Conservation (phyloP, 35 echinoderm and acorn worm genomes). For the Heliocidaris tuberculata region DNA sequence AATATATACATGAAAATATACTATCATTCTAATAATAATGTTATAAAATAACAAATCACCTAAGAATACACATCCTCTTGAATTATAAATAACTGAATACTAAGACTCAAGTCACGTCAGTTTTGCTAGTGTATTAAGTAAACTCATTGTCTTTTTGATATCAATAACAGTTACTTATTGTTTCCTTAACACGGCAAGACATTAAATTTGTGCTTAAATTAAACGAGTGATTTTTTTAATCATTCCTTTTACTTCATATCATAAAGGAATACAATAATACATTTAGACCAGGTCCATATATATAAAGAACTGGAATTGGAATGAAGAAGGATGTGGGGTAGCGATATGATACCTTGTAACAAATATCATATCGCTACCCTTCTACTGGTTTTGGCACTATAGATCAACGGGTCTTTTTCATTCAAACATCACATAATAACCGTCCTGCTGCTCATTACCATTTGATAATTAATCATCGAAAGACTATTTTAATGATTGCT, state of each 20-base stretch:
- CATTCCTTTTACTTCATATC: no score
- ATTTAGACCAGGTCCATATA: no score
- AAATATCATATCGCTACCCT: background rate
- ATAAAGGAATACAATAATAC: no score
- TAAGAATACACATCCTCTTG: background rate
- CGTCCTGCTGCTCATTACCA: background rate
- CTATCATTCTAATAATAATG: background rate
- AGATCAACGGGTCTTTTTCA: background rate
- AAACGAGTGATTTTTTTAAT: no score
- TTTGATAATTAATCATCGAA: background rate
- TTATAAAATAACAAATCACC: background rate
- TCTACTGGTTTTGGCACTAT: background rate
- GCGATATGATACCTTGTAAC: no score
- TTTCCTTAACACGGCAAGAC: background rate
- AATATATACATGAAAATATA: background rate
- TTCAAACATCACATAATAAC: background rate
- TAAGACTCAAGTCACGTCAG: background rate
- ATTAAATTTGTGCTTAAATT: background rate
- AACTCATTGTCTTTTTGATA: background rate
- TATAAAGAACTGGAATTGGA: no score
- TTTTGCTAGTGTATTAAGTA: background rate
- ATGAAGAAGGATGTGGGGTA: no score
- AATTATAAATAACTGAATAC: constrained; percentile 4
- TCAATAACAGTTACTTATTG: background rate
- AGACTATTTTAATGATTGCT: background rate